Conservation (phyloP, 2,113 vertebrate species). For the Synodontis membranacea region DNA sequence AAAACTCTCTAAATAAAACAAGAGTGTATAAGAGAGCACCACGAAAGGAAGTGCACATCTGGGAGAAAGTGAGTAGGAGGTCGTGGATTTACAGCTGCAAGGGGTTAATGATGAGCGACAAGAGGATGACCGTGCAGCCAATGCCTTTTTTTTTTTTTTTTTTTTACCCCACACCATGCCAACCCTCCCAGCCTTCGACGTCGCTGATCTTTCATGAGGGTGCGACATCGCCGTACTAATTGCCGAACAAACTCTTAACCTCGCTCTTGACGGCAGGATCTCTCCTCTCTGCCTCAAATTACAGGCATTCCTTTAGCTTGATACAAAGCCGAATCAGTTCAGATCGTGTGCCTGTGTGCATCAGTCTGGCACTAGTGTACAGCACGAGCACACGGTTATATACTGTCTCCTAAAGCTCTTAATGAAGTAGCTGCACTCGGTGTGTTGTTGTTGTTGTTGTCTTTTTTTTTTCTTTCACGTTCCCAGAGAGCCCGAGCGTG, state of each 20-base stretch:
- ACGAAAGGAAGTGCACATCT: neutral
- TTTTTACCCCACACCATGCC: slow-evolving; percentile 11
- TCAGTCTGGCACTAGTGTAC: neutral
- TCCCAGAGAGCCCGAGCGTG: slow-evolving; percentile 22
- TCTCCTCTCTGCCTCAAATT: neutral
- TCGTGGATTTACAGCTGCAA: slow-evolving; percentile 51
- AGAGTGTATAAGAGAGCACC: too few relatives aligned
- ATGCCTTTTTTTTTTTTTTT: too few relatives aligned
- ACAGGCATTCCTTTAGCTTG: neutral
- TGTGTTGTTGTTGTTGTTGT: neutral
- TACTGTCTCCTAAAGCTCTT: neutral
- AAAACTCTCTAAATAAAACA: neutral
- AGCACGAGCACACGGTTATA: too few relatives aligned
- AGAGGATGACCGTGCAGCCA: slow-evolving; percentile 36
- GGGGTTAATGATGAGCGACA: slow-evolving; percentile 63
- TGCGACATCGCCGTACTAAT: slow-evolving; percentile 2
- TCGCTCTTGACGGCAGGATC: neutral
- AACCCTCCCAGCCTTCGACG: neutral
- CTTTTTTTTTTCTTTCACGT: neutral
- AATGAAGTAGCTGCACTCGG: neutral
- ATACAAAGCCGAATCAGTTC: neutral
- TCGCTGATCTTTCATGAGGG: slow-evolving; percentile 28
- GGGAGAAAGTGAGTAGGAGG: slow-evolving; percentile 32
- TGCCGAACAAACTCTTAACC: slow-evolving; percentile 8
- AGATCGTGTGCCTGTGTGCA: neutral